These are phyloP conservation scores for Epicampocera succincta DNA, from an alignment of 2,888 invertebrate genomes.

Conservation along the genomic window DNA sequence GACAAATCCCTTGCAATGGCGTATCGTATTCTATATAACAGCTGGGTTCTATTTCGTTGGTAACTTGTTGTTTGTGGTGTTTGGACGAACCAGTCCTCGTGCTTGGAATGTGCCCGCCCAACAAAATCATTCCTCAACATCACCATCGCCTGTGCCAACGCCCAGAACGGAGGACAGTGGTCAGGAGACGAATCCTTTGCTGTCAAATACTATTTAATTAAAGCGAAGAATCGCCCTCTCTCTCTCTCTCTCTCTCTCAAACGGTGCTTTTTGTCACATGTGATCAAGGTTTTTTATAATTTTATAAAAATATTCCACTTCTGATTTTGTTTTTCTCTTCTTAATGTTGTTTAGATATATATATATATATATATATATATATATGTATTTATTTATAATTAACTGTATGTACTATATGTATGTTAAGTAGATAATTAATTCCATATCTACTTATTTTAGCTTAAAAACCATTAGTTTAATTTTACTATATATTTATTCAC, in stretches of 20 bases:
- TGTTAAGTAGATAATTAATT: too few relatives aligned
- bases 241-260: too few relatives aligned
- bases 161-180: neutral
- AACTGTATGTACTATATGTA: too few relatives aligned
- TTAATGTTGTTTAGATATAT: neutral
- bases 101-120: conserved; percentile 86
- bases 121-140: conserved; percentile 12
- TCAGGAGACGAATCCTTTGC: conserved; percentile 46
- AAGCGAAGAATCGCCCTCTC: neutral
- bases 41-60: conserved; percentile 87
- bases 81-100: conserved; percentile 86
- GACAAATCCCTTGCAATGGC: conserved; percentile 87
- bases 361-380: neutral
- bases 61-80: conserved; percentile 86
- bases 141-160: conserved; percentile 5
- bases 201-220: conserved; percentile 45
- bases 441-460: neutral
- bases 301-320: neutral
- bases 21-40: conserved; percentile 88
- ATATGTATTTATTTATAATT: too few relatives aligned
- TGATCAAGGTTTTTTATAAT: conserved; percentile 7
- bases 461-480: neutral
- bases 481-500: neutral
- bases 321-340: neutral
- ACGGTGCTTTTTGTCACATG: conserved; percentile 44